Conservation (phyloP, 2,113 vertebrate genomes). For the Apodemus sylvaticus region DNA sequence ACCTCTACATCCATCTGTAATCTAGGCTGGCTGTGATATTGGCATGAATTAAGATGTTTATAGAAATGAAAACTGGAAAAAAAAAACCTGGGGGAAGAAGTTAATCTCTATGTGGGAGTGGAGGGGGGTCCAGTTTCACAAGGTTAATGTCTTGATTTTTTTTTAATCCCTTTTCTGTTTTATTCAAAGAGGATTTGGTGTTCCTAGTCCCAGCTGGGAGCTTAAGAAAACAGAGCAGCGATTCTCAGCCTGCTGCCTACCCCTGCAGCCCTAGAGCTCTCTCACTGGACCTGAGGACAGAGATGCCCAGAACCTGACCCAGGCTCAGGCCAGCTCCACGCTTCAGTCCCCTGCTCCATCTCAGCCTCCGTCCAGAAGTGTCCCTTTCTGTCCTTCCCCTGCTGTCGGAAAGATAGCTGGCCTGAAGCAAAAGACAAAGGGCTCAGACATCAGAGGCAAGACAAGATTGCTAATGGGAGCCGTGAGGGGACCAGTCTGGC, state of each 20-base stretch:
- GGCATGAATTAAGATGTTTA: conserved; percentile 73
- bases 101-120: conserved; percentile 68
- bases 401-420: neutral
- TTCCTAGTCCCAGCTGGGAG: conserved; percentile 71
- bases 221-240: conserved; percentile 57
- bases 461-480: neutral
- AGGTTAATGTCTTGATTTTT: conserved; percentile 80
- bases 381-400: neutral
- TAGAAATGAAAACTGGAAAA: conserved; percentile 30
- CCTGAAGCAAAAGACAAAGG: neutral
- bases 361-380: neutral
- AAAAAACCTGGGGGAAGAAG: conserved; percentile 62
- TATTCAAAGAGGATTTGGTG: conserved; percentile 80
- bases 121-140: conserved; percentile 51
- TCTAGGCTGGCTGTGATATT: conserved; percentile 47
- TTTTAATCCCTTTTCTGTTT: conserved; percentile 71
- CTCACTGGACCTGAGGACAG: neutral
- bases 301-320: neutral
- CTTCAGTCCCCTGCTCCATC: neutral
- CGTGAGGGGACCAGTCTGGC: neutral
- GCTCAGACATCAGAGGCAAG: neutral
- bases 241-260: conserved; percentile 20
- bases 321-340: neutral
- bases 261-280: neutral
- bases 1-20: conserved; percentile 37